Evolutionary conservation across 2,113 vertebrate species (phyloP), one percentile per base, ranked within the genome.

Genomic region (mouse (Mus musculus)): DNA sequence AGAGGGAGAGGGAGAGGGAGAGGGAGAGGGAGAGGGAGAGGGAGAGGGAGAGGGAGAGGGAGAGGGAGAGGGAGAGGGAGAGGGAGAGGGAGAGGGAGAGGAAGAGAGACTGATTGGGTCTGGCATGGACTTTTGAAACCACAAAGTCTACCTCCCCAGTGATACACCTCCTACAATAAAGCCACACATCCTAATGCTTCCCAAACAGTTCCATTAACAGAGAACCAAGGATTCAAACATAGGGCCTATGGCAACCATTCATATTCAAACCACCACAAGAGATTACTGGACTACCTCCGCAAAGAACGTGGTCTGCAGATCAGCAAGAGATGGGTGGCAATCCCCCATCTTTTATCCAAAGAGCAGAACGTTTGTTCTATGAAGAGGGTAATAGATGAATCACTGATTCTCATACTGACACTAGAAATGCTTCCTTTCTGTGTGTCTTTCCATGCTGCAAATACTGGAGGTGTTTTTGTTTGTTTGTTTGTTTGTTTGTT

Each of bases 361-460:
- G 49, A 13, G 36, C 56, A 39, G 95, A 93, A 91, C 59, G 4
- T 8, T 82, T 72, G 33, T 92, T 94, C 71, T 1, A 87, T 61
- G 13, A 4, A 0, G 14, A 61, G 3, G 88, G 5, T 17, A 61
- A 90, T 80, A 61, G 76, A 89, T 86, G 36, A 94, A 93, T 52
- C 2, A 1, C 63, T 92, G 71, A 89, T 89, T 89, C 42, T 33
- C 71, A 88, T 49, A 73, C 59, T 88, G 24, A 80, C 78, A 84
- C 14, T 16, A 94, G 65, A 56, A 73, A 28, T 46, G 24, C 52
- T 88, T 94, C 59, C 22, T 49, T 76, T 89, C 28, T 54, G 5
- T 46, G 30, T 59, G 30, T 80, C 30, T 84, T 78, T 96, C 86
- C 49, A 84, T 77, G 76, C 80, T 73, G 49, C 85, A 71, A 95